Base-by-base conservation (phyloP, 2,888 invertebrate genomes). In the Agelastica alni region DNA sequence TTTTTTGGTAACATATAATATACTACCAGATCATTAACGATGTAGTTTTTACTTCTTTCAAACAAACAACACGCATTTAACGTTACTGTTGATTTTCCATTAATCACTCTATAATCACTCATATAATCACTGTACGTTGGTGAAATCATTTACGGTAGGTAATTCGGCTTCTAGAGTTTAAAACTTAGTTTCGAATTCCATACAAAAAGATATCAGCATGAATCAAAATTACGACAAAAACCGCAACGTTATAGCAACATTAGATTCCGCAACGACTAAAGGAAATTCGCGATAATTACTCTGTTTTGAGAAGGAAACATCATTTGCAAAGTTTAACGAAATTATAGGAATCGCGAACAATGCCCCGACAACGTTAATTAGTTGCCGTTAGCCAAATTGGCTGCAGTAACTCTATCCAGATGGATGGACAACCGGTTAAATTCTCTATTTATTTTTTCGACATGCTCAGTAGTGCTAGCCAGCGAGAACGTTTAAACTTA, bases 321-420 rank as follows among this genome's bases (percentile, higher is more conserved):
- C 52, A 51, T 59, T 59, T 59, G 57, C 49, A 55, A 57, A 61
- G 48, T 60, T 49, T 59, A 55, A 53, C 60, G 54, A 61, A 71
- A 71, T 70, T 70, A 67, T 68, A 66, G 66, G 68, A 70, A 56
- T 68, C 66, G 66, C 56, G 60, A 68, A 66, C 64, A 57, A 53
- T 57, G 54, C 20, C 34, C 49, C 20, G 46, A 51, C 49, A 41
- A 9, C 43, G 62, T 65, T 70, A 71, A 73, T 73, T 74, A 71
- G 71, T 67, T 65, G 69, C 61, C 68, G 70, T 74, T 74, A 72
- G 70, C 69, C 62, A 69, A 74, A 74, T 73, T 74, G 66, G 69
- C 72, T 71, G 71, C 68, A 72, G 70, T 72, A 71, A 71, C 67
- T 70, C 70, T 68, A 65, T 69, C 68, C 66, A 66, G 70, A 70